Base-by-base conservation (phyloP, 2,113 vertebrate species). In the Speoplatyrhinus poulsoni region DNA sequence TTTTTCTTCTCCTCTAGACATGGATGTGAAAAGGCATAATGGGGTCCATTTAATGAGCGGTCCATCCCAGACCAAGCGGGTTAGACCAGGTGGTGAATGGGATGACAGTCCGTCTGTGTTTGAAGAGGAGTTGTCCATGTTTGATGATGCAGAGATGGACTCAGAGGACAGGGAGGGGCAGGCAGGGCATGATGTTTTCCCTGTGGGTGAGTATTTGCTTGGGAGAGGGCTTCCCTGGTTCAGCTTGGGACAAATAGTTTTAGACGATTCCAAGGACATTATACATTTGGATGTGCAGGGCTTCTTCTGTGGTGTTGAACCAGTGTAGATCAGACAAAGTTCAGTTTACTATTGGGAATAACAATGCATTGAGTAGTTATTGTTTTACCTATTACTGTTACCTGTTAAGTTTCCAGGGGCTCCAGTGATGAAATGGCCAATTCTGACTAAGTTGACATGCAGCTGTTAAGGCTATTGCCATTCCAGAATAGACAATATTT, bases 61-160 rank as follows among this genome's bases (percentile, higher is more conserved):
- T 0, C 67, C 54, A 3, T 87, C 91, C 0, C 92, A 92, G 72
- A 65, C 89, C 1, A 96, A 95, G 70, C 89, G 85, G 54, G 73
- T 87, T 1, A 93, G 92, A 52, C 12, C 56, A 0, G 75, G 60
- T 0, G 62, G 64, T 1, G 93, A 94, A 4, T 94, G 94, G 94
- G 94, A 95, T 1, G 95, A 96, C 3, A 89, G 90, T 6, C 93
- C 94, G 0, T 95, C 94, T 0, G 88, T 90, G 58, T 95, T 95
- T 60, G 96, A 97, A 70, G 95, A 95, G 79, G 95, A 95, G 53
- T 80, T 96, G 59, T 93, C 92, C 0, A 88, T 93, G 80, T 87
- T 96, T 71, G 94, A 97, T 3, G 95, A 96, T n/a, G 68, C 88
- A 46, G 95, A 96, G 7, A 88, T 91, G 82, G 91, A 93, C 56